Evolutionary conservation across 2,797 vertebrate species (phyloP).

Genomic region (Pterois miles): DNA sequence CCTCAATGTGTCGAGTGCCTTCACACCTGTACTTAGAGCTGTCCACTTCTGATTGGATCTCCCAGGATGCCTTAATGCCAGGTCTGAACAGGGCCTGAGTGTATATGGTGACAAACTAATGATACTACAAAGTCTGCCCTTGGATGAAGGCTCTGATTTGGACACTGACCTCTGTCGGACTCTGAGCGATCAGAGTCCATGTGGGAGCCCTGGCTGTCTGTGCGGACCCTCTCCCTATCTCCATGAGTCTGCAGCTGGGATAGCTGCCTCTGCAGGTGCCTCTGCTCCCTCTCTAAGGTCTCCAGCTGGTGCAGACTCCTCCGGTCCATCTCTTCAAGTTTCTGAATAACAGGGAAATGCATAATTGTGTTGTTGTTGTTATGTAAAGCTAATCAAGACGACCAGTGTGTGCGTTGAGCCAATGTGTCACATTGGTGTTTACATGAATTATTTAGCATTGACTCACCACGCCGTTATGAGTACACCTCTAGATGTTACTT

Average conservation of each 20-base stretch:
- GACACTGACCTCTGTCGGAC: slow-evolving; percentile 92
- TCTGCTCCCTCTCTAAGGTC: slow-evolving; percentile 94
- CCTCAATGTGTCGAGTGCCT: too few species aligned
- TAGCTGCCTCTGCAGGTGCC: slow-evolving; percentile 95
- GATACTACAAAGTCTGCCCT: neutral
- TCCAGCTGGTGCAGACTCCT: slow-evolving; percentile 97
- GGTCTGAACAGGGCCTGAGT: too few species aligned
- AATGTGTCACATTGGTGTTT: neutral
- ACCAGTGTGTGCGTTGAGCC: neutral
- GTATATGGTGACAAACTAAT: too few species aligned
- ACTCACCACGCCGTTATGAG: neutral
- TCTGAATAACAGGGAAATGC: slow-evolving; percentile 76
- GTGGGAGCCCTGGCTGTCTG: slow-evolving; percentile 92
- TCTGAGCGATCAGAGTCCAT: slow-evolving; percentile 94
- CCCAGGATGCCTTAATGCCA: too few species aligned
- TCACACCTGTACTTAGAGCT: too few species aligned
- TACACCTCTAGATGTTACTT: neutral
- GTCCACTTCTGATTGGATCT: too few species aligned
- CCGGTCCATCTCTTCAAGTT: slow-evolving; percentile 96
- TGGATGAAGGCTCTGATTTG: neutral
- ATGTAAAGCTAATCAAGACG: neutral
- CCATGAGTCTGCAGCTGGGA: slow-evolving; percentile 90
- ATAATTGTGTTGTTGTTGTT: neutral
- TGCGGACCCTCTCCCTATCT: slow-evolving; percentile 90
- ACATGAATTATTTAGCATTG: neutral